Conservation (phyloP, 2,797 vertebrate genomes). For the Dendrocincla tyrannina region DNA sequence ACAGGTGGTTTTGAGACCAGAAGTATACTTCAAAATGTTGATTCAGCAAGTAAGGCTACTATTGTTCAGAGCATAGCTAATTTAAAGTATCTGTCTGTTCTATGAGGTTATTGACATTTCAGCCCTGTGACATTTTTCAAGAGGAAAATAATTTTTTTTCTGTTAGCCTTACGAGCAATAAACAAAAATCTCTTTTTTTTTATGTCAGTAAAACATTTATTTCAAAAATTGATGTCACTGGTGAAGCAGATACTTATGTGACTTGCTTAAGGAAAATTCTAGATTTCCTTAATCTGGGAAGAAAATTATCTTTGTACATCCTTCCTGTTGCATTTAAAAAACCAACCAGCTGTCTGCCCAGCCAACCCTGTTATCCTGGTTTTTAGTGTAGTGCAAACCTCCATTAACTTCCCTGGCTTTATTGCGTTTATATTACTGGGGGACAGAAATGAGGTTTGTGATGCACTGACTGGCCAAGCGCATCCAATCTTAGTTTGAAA, state of each 20-base stretch:
- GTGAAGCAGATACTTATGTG: background rate
- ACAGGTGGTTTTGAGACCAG: background rate
- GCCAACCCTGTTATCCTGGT: background rate
- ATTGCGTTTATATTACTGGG: background rate
- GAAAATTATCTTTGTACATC: background rate
- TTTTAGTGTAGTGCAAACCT: background rate
- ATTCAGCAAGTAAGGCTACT: background rate
- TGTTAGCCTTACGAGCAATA: background rate
- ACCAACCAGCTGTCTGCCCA: background rate
- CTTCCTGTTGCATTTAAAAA: background rate
- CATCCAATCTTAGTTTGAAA: conserved; percentile 42
- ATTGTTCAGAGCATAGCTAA: background rate
- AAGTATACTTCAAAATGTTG: background rate
- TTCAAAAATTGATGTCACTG: background rate
- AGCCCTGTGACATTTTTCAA: background rate
- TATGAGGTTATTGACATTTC: background rate
- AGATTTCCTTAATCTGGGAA: background rate
- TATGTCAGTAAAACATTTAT: background rate
- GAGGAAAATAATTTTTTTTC: background rate
- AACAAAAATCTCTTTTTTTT: background rate
- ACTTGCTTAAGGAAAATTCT: background rate
- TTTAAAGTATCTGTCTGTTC: conserved; percentile 11
- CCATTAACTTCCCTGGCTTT: background rate
- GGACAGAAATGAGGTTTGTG: background rate
- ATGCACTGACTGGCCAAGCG: background rate